Evolutionary conservation across 2,113 vertebrate species (phyloP).

Genomic region (Spea multiplicata): DNA sequence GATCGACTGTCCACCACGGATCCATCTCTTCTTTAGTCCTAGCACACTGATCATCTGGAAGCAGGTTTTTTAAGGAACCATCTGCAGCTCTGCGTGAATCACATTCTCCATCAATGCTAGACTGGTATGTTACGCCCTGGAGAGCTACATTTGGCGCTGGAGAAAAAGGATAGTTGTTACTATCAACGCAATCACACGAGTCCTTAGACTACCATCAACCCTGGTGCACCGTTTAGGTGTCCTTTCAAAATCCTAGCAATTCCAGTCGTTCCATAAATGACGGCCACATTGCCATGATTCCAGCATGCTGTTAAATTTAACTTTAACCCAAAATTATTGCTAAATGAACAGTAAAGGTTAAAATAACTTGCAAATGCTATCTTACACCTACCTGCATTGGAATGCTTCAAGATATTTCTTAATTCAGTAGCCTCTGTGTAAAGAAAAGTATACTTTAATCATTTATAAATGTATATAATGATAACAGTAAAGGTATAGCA

Average conservation of each 20-base stretch:
- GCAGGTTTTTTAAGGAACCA: conserved; percentile 13
- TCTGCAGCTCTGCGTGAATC: conserved; percentile 37
- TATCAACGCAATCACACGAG: neutral
- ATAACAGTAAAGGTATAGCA: neutral
- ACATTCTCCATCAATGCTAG: conserved; percentile 38
- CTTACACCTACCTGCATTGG: conserved; percentile 20
- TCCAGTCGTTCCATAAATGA: too few species aligned
- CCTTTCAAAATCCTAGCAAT: too few species aligned
- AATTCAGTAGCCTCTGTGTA: conserved; percentile 20
- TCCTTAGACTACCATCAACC: neutral
- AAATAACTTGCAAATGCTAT: too few species aligned
- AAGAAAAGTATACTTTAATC: neutral
- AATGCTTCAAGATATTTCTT: conserved; percentile 28
- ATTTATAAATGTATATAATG: neutral
- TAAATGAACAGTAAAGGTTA: too few species aligned
- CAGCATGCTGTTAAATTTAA: too few species aligned
- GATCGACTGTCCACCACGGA: conserved; percentile 36
- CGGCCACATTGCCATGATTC: too few species aligned
- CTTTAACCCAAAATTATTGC: too few species aligned
- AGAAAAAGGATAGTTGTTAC: neutral
- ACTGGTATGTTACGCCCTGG: conserved; percentile 33
- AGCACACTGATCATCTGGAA: conserved; percentile 36
- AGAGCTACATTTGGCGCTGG: conserved; percentile 48
- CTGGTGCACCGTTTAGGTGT: too few species aligned
- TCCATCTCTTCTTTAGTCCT: neutral